Base-by-base conservation (phyloP, 2,888 invertebrate genomes). In the Caenorhabditis imperialis region DNA sequence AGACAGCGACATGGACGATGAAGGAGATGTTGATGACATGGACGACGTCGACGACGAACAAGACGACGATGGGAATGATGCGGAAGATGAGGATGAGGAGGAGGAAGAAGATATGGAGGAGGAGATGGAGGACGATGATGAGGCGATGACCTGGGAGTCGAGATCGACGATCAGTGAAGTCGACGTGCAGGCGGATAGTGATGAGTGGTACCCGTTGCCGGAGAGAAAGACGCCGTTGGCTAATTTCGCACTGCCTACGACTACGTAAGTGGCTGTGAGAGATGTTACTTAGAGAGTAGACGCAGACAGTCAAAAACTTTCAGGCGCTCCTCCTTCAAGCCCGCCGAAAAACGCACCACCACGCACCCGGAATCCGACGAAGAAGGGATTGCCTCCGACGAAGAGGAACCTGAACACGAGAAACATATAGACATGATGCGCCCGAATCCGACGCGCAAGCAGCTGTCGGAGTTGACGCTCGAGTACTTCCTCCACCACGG, bases 401-500 rank as follows among this genome's bases (percentile, higher is more conserved):
- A 10, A 1, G 50, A 40, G n/a, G 60, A 60, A n/a, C 22, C 16
- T 6, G 48, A 48, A 18, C 61, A 48, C 42, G 16, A 23, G 14
- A n/a, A 30, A 14, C 40, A 16, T 12, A 18, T 27, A 8, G 44
- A 27, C 2, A 44, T 45, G 8, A 45, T 72, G 57, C 50, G 63
- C 35, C 74, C 74, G 16, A 42, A 67, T 5, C 74, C 74, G 25
- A 57, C 23, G n/a, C 20, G 33, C 14, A 5, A n/a, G 1, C 61
- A 74, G 3, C 27, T 74, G 3, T 3, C 30, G 6, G 22, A 44
- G n/a, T 37, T 65, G 7, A 57, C 51, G 0, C 57, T 74, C 18
- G 74, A 74, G 18, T 65, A 67, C 22, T 62, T 74, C 27, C 50
- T 67, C 8, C 45, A 53, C 23, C 44, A 74, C 25, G 73, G 73